phyloP scores from a whole-genome alignment of 2,888 invertebrate genomes.

The Spilarctia lutea region DNA sequence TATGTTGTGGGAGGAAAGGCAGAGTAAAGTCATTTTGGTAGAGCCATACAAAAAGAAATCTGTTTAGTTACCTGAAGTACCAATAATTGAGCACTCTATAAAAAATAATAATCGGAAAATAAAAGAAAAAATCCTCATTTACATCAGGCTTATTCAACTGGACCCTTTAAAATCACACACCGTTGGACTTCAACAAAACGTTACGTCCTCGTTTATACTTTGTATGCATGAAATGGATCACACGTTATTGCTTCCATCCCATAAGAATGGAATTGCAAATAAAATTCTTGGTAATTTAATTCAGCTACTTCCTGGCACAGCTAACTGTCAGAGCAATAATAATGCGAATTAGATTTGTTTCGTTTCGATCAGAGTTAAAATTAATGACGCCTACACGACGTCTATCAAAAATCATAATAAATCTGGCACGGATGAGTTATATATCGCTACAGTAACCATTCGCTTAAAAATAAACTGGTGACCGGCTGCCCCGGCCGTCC shows the following conservation, averaged over 20 bases:
- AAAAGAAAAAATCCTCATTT: too few relatives aligned
- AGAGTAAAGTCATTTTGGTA: too few relatives aligned
- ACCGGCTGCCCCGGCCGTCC: constrained; percentile 51
- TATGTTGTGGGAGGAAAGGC: too few relatives aligned
- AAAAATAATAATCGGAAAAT: too few relatives aligned
- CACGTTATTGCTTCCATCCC: constrained; percentile 8
- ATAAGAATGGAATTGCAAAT: constrained; percentile 30
- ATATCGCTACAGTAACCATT: constrained; percentile 67
- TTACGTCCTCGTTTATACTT: constrained; percentile 3
- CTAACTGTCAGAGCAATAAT: constrained; percentile 23
- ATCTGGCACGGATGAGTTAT: constrained; percentile 69
- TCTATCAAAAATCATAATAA: constrained; percentile 72
- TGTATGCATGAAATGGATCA: constrained; percentile 5
- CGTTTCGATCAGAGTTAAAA: constrained; percentile 53
- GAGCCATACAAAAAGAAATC: too few relatives aligned
- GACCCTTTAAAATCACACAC: background rate
- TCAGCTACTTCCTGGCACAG: constrained; percentile 8
- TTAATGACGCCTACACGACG: constrained; percentile 53
- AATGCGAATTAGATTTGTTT: constrained; percentile 39
- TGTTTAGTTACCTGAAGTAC: too few relatives aligned
- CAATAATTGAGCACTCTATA: too few relatives aligned
- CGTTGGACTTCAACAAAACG: background rate
- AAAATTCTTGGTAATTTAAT: constrained; percentile 35
- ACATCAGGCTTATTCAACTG: background rate
- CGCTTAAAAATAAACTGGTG: constrained; percentile 72